These are phyloP conservation scores for Lasioglossum morio DNA, from an alignment of 2,888 invertebrate genomes.

Conservation along the genomic window DNA sequence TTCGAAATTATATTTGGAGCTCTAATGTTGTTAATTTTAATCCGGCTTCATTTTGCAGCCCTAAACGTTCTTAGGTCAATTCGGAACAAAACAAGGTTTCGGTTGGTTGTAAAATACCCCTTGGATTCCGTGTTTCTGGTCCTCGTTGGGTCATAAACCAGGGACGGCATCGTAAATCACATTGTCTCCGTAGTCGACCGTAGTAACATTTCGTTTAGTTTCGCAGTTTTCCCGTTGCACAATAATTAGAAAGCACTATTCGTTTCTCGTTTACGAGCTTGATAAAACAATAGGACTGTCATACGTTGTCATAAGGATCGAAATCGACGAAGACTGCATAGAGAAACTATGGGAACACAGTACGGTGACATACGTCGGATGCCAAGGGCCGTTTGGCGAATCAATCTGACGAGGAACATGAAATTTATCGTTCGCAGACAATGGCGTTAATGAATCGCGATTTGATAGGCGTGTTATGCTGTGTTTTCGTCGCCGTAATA, in stretches of 20 bases:
- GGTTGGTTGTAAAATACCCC: constrained; percentile 66
- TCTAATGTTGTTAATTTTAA: background rate
- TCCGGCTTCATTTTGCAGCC: background rate
- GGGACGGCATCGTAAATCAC: constrained; percentile 33
- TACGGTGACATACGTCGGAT: background rate
- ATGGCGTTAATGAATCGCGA: constrained; percentile 31
- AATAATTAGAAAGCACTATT: constrained; percentile 21
- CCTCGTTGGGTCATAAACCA: constrained; percentile 47
- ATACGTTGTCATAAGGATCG: background rate
- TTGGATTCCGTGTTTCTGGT: constrained; percentile 43
- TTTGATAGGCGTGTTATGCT: constrained; percentile 9
- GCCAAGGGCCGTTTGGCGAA: background rate
- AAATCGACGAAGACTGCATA: background rate
- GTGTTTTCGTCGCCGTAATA: constrained; percentile 11
- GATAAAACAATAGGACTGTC: constrained; percentile 8
- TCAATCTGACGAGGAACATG: constrained; percentile 4
- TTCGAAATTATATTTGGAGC: background rate
- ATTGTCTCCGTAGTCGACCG: constrained; percentile 21
- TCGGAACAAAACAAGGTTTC: constrained; percentile 45
- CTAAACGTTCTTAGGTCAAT: background rate
- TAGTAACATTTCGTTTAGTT: constrained; percentile 13
- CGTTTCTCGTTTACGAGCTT: background rate
- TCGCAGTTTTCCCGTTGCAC: constrained; percentile 32
- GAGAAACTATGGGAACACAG: background rate
- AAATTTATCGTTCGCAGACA: constrained; percentile 21